phyloP scores from a whole-genome alignment of 2,888 invertebrate genomes.

The Aphrophora alni region DNA sequence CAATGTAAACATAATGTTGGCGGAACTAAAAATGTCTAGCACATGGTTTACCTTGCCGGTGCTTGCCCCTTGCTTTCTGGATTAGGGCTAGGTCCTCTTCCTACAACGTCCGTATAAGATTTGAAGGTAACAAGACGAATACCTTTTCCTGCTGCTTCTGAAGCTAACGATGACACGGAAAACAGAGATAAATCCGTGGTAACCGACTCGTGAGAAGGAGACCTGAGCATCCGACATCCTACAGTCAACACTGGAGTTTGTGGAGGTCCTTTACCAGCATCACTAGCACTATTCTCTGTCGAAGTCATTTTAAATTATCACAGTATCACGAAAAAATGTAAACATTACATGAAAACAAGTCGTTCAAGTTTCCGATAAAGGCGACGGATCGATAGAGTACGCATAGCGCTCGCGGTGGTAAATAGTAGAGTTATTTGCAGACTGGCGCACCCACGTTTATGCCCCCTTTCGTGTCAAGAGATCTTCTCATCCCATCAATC shows the following conservation, averaged over 20 bases:
- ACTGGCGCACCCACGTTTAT: neutral
- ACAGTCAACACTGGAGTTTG: constrained; percentile 37
- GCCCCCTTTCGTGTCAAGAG: neutral
- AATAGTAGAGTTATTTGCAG: neutral
- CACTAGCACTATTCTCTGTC: constrained; percentile 11
- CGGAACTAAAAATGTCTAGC: neutral
- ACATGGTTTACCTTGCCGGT: constrained; percentile 27
- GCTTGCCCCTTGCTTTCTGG: constrained; percentile 61
- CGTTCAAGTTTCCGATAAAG: neutral
- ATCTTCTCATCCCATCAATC: neutral
- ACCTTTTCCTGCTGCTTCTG: constrained; percentile 58
- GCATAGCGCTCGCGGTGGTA: neutral
- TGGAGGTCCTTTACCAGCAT: constrained; percentile 26
- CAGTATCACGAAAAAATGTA: neutral
- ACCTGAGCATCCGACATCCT: constrained; percentile 65
- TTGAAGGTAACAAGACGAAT: constrained; percentile 60
- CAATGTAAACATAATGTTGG: neutral
- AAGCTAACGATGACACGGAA: constrained; percentile 73
- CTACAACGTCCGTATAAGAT: constrained; percentile 52
- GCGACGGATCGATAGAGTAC: neutral
- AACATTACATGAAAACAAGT: neutral
- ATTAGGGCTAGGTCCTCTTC: constrained; percentile 73
- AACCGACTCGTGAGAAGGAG: constrained; percentile 84
- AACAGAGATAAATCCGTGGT: constrained; percentile 82
- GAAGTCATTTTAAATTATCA: constrained; percentile 17